Conservation (phyloP, 2,888 invertebrate genomes). For the Salticus scenicus region DNA sequence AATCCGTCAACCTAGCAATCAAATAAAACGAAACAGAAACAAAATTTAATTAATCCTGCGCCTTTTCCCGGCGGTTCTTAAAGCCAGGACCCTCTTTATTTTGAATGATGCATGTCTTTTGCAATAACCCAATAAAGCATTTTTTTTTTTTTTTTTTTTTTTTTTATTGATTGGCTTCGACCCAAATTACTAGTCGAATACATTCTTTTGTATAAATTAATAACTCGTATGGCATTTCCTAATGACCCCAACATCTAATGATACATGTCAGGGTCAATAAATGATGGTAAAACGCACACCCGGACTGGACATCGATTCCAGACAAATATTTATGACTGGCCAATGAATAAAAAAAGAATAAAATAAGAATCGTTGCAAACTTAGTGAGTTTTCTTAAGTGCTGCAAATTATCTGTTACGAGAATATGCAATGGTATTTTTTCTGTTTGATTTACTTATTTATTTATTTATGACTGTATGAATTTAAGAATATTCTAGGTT, state of each 20-base stretch:
- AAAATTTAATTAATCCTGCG: background rate
- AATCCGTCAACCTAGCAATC: background rate
- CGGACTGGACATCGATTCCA: conserved; percentile 56
- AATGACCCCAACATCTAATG: conserved; percentile 61
- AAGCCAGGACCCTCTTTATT: background rate
- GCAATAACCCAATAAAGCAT: conserved; percentile 47
- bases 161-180: conserved; percentile 58
- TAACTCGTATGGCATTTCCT: conserved; percentile 65
- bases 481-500: no score
- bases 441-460: no score
- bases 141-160: no score
- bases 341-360: conserved; percentile 14
- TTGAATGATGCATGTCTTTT: conserved; percentile 3
- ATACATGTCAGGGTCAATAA: conserved; percentile 65
- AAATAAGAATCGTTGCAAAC: background rate
- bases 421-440: no score
- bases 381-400: background rate
- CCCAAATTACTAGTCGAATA: conserved; percentile 56
- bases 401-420: no score
- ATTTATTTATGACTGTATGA: no score
- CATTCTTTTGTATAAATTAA: conserved; percentile 70
- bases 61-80: background rate
- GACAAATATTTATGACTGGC: conserved; percentile 45
- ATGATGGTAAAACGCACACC: conserved; percentile 45
- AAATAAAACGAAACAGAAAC: background rate